These are phyloP conservation scores for Ptychoptera albimana DNA, from an alignment of 2,888 invertebrate genomes.

Conservation along the genomic window DNA sequence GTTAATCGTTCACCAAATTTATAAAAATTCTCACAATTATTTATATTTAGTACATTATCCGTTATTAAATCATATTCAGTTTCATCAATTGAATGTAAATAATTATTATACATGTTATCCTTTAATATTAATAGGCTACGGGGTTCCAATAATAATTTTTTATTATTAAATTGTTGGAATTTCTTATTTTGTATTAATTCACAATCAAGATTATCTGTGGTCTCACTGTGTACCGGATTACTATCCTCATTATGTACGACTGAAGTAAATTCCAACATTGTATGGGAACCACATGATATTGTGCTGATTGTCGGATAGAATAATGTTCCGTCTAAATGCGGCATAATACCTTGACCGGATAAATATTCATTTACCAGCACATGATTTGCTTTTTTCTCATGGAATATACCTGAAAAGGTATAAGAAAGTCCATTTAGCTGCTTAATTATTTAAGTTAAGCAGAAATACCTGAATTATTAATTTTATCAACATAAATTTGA, in stretches of 20 bases:
- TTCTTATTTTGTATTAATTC: neutral
- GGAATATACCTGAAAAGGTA: slow-evolving; percentile 31
- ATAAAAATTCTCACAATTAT: slow-evolving; percentile 40
- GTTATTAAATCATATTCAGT: slow-evolving; percentile 44
- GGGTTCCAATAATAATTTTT: slow-evolving; percentile 68
- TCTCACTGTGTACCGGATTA: slow-evolving; percentile 8
- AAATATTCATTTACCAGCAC: slow-evolving; percentile 88
- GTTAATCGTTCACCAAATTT: slow-evolving; percentile 42
- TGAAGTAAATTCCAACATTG: slow-evolving; percentile 70
- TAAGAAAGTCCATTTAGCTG: neutral
- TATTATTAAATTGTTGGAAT: slow-evolving; percentile 20
- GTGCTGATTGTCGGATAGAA: slow-evolving; percentile 89
- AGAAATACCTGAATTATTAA: slow-evolving; percentile 42
- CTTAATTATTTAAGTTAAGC: neutral
- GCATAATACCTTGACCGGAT: slow-evolving; percentile 91
- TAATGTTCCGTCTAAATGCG: slow-evolving; percentile 89
- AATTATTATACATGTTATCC: slow-evolving; percentile 65
- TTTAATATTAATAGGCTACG: slow-evolving; percentile 76
- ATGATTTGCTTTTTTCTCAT: slow-evolving; percentile 69
- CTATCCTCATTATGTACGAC: slow-evolving; percentile 28
- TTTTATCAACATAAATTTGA: slow-evolving; percentile 48
- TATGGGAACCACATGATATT: slow-evolving; percentile 80
- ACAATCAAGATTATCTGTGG: neutral
- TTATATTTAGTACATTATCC: slow-evolving; percentile 44
- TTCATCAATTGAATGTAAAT: slow-evolving; percentile 78